Percentiles rank a stretch among this genome's conserved stretches.
Conservation (phyloP, 2,113 vertebrate species). For the Tonatia bakeri region DNA sequence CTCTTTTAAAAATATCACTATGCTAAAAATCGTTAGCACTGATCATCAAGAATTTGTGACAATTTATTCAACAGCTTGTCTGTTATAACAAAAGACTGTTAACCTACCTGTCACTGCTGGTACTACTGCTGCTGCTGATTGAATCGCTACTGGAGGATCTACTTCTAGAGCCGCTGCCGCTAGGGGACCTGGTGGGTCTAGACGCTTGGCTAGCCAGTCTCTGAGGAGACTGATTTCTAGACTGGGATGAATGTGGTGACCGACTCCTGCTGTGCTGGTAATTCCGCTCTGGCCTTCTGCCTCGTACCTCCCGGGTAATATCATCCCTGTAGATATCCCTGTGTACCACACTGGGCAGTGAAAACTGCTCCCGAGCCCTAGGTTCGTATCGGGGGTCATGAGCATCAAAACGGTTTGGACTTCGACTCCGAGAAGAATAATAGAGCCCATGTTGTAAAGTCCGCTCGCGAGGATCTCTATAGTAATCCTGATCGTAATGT, state of each 20-base stretch:
- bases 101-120: slow-evolving; percentile 97
- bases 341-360: slow-evolving; percentile 96
- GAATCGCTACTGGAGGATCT: slow-evolving; percentile 98
- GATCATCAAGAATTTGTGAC: neutral
- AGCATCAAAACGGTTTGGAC: slow-evolving; percentile 95
- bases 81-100: neutral
- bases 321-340: slow-evolving; percentile 98
- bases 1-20: neutral
- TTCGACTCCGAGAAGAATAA: slow-evolving; percentile 96
- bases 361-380: slow-evolving; percentile 91
- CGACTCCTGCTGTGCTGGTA: slow-evolving; percentile 96
- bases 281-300: slow-evolving; percentile 90
- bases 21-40: neutral
- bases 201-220: slow-evolving; percentile 90
- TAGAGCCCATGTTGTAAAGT: slow-evolving; percentile 92
- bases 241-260: slow-evolving; percentile 95
- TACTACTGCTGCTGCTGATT: slow-evolving; percentile 98
- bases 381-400: slow-evolving; percentile 96
- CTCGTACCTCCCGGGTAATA: slow-evolving; percentile 88
- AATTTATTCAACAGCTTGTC: neutral
- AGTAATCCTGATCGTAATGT: slow-evolving; percentile 99
- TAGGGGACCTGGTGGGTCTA: slow-evolving; percentile 90
- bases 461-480: slow-evolving; percentile 94
- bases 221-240: slow-evolving; percentile 95
- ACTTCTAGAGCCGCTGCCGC: slow-evolving; percentile 92